Evolutionary conservation across 2,113 vertebrate species (phyloP).

Genomic region (Coptodon rendalli): DNA sequence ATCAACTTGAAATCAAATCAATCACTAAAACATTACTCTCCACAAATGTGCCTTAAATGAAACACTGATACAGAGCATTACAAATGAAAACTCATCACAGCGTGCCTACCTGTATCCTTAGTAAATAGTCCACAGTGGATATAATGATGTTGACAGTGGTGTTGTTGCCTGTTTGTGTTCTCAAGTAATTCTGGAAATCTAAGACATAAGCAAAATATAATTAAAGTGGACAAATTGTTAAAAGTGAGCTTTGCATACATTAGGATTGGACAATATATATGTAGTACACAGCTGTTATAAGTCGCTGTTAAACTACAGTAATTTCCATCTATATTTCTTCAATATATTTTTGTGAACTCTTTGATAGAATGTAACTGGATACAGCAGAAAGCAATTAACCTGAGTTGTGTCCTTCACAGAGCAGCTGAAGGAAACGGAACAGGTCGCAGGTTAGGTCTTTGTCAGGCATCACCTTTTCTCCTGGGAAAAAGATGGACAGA

Average conservation of each 20-base stretch:
- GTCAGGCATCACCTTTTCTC: conserved; percentile 90
- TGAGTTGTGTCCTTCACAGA: conserved; percentile 96
- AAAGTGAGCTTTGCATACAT: not conserved
- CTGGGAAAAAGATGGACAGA: conserved; percentile 53
- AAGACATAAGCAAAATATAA: not conserved
- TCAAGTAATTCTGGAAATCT: conserved; percentile 96
- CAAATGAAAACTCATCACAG: not conserved
- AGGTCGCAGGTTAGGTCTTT: conserved; percentile 92
- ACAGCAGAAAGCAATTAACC: conserved; percentile 63
- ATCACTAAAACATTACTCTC: not conserved
- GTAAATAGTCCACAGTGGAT: conserved; percentile 92
- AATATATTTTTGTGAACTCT: not conserved
- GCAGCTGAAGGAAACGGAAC: conserved; percentile 91
- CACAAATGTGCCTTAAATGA: not conserved
- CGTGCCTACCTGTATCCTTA: conserved; percentile 84
- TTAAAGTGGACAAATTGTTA: not conserved
- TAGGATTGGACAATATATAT: not conserved
- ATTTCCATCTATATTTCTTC: not conserved
- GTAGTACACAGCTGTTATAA: not conserved
- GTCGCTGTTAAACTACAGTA: not conserved
- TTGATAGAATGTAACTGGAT: not conserved
- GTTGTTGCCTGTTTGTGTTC: conserved; percentile 95
- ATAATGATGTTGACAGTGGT: conserved; percentile 96
- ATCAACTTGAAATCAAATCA: not conserved
- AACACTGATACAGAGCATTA: not conserved